Conservation (phyloP, 2,797 vertebrate species). For the Tiaroga cobitis region DNA sequence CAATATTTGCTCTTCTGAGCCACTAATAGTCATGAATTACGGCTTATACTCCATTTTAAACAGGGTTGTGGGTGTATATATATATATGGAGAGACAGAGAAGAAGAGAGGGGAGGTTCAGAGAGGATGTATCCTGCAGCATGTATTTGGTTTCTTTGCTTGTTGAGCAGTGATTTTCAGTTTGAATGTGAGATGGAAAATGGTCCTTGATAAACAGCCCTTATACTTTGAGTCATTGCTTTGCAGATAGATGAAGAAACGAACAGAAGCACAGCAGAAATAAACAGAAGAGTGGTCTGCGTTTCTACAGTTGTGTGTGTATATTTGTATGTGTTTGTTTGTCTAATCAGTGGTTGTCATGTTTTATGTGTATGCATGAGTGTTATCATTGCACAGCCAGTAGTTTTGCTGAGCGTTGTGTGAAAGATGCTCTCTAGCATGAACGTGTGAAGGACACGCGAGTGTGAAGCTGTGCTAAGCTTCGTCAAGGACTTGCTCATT, state of each 20-base stretch:
- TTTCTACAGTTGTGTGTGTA: background rate
- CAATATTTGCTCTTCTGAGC: background rate
- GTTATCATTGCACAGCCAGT: background rate
- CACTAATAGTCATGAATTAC: background rate
- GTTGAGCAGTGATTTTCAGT: background rate
- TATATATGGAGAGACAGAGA: background rate
- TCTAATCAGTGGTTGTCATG: background rate
- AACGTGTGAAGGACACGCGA: constrained; percentile 27
- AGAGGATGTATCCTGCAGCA: background rate
- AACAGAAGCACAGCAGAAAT: background rate
- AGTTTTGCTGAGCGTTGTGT: background rate
- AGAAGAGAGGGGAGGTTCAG: background rate
- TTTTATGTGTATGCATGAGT: background rate
- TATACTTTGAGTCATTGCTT: background rate
- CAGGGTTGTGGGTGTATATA: background rate
- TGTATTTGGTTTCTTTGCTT: background rate
- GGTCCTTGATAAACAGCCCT: background rate
- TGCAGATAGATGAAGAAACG: background rate
- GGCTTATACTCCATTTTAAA: background rate
- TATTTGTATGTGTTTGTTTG: background rate
- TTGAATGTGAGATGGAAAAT: background rate
- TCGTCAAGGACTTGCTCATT: constrained; percentile 31
- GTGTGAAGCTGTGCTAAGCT: constrained; percentile 26
- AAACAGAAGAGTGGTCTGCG: background rate
- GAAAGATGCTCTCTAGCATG: constrained; percentile 23